These are phyloP conservation scores for Himalopsyche japonica DNA, from an alignment of 2,888 invertebrate species.

Conservation along the genomic window DNA sequence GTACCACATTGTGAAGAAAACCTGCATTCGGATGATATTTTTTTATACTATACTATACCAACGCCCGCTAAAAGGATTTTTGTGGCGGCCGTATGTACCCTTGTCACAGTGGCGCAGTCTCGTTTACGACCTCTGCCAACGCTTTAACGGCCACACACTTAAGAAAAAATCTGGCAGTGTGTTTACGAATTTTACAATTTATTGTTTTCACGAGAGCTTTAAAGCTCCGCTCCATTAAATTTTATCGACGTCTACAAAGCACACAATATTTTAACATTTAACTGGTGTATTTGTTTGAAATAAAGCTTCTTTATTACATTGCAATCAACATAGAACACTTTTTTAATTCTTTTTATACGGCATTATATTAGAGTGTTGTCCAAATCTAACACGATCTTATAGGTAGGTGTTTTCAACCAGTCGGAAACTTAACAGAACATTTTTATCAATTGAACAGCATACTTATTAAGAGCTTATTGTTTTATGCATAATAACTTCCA, in stretches of 20 bases:
- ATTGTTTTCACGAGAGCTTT: conserved; percentile 1
- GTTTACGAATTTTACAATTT: conserved; percentile 1
- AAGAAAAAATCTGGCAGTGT: not conserved
- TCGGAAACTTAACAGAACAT: too few relatives aligned
- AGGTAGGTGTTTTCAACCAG: too few relatives aligned
- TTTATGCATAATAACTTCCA: too few relatives aligned
- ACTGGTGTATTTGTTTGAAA: too few relatives aligned
- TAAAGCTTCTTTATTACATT: too few relatives aligned
- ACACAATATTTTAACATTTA: too few relatives aligned
- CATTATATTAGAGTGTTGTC: too few relatives aligned
- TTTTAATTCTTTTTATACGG: too few relatives aligned
- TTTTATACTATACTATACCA: not conserved
- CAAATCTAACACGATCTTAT: too few relatives aligned
- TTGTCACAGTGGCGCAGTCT: not conserved
- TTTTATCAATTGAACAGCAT: too few relatives aligned
- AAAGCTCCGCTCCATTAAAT: not conserved
- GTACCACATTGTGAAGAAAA: not conserved
- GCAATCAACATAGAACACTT: too few relatives aligned
- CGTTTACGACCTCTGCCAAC: not conserved
- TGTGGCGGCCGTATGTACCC: not conserved
- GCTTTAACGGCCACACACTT: not conserved
- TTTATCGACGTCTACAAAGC: not conserved
- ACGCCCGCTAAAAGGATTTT: not conserved
- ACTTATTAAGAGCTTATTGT: too few relatives aligned
- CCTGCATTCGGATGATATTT: not conserved